Evolutionary conservation across 1,140 invertebrate genomes (phyloP).

Genomic region (Monomorium pharaonis): DNA sequence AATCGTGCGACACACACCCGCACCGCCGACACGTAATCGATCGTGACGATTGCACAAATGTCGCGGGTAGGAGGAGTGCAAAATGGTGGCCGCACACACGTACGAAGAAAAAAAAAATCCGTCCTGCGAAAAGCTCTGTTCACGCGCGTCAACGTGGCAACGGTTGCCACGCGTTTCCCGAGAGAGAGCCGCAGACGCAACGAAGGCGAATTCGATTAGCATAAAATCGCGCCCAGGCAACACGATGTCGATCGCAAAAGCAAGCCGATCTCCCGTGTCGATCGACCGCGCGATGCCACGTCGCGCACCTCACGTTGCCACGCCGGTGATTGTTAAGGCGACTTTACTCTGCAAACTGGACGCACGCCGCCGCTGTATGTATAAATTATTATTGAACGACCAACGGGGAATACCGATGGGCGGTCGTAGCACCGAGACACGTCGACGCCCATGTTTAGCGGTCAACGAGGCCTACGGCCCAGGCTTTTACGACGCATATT

Average conservation of each 20-base stretch:
- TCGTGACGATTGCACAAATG: slow-evolving; percentile 42
- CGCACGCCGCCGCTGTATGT: slow-evolving; percentile 19
- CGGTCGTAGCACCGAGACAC: slow-evolving; percentile 72
- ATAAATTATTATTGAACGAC: slow-evolving; percentile 77
- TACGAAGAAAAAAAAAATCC: not conserved
- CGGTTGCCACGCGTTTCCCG: not conserved
- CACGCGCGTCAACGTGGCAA: slow-evolving; percentile 8
- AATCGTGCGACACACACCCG: slow-evolving; percentile 43
- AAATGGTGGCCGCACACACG: not conserved
- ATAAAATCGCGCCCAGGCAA: slow-evolving; percentile 23
- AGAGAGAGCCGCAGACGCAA: not conserved
- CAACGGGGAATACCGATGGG: slow-evolving; percentile 77
- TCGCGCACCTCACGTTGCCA: slow-evolving; percentile 11
- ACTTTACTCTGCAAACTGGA: slow-evolving; percentile 48
- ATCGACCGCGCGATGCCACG: slow-evolving; percentile 36
- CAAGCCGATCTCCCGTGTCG: slow-evolving; percentile 37
- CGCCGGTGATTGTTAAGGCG: slow-evolving; percentile 52
- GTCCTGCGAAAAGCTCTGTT: not conserved
- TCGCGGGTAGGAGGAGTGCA: slow-evolving; percentile 16
- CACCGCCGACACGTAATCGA: slow-evolving; percentile 41
- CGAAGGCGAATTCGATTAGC: slow-evolving; percentile 7
- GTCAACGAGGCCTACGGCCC: slow-evolving; percentile 21
- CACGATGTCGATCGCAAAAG: slow-evolving; percentile 9
- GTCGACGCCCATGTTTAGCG: slow-evolving; percentile 75
- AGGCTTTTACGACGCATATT: slow-evolving; percentile 49